phyloP scores from a whole-genome alignment of 2,888 invertebrate species.

The Sceliomorpha sp. region DNA sequence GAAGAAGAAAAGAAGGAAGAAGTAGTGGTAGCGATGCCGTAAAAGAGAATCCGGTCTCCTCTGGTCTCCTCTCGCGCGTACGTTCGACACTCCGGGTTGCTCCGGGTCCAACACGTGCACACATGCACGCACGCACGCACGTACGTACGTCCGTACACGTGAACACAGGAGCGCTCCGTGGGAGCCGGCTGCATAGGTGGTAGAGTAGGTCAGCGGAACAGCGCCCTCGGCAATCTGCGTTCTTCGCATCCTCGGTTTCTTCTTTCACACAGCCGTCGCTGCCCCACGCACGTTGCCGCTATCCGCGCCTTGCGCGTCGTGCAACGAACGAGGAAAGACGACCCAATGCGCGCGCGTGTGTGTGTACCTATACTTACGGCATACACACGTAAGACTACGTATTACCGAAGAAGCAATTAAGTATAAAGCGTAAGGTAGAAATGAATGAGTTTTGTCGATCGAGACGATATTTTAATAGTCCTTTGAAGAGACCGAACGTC shows the following conservation, averaged over 20 bases:
- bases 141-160: conserved; percentile 55
- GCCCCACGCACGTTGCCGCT: conserved; percentile 49
- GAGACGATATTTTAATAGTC: conserved; percentile 29
- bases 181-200: conserved; percentile 68
- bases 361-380: not conserved
- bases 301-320: conserved; percentile 11
- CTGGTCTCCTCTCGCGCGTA: conserved; percentile 34
- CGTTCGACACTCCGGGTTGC: conserved; percentile 24
- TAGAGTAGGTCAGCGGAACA: conserved; percentile 80
- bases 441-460: conserved; percentile 41
- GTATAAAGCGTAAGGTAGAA: conserved; percentile 39
- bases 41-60: no score
- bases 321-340: conserved; percentile 30
- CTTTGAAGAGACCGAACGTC: conserved; percentile 40
- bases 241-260: conserved; percentile 66
- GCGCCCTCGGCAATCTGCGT: conserved; percentile 78
- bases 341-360: not conserved
- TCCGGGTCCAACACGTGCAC: conserved; percentile 51
- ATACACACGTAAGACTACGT: conserved; percentile 19
- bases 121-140: conserved; percentile 55
- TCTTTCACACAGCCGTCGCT: conserved; percentile 50
- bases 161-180: conserved; percentile 61
- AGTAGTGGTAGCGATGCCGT: conserved; percentile 22
- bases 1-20: conserved; percentile 11
- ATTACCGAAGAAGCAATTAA: conserved; percentile 41